phyloP scores from a whole-genome alignment of 2,888 invertebrate species.

The Suillia variegata region DNA sequence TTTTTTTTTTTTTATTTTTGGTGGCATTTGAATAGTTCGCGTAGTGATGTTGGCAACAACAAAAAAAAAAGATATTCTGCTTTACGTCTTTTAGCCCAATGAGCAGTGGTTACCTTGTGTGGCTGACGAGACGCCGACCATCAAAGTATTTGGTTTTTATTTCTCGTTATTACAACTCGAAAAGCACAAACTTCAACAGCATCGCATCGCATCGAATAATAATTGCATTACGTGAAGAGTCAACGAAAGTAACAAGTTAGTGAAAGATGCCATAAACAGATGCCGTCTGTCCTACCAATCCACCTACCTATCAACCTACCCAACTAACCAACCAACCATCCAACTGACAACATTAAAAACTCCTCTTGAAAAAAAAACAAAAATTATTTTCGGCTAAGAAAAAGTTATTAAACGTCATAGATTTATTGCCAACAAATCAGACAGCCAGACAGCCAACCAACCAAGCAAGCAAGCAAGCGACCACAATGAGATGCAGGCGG shows the following conservation, averaged over 20 bases:
- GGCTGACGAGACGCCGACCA: too few species aligned
- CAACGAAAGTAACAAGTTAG: constrained; percentile 6
- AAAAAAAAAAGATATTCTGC: too few species aligned
- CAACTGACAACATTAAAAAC: background rate
- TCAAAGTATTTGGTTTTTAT: too few species aligned
- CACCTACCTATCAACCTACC: background rate
- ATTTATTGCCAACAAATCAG: background rate
- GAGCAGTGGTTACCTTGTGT: too few species aligned
- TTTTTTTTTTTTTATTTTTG: background rate
- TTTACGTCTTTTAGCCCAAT: too few species aligned
- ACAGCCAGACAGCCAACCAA: too few species aligned
- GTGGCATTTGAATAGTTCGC: too few species aligned
- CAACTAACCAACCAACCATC: background rate
- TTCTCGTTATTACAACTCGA: background rate
- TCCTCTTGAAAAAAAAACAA: background rate
- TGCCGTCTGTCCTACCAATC: background rate
- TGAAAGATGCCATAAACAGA: background rate
- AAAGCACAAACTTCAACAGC: background rate
- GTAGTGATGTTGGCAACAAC: too few species aligned
- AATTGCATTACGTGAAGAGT: background rate
- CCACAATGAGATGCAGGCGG: too few species aligned
- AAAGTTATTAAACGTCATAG: background rate
- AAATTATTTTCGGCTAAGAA: background rate
- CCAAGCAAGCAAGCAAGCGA: too few species aligned
- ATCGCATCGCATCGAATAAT: constrained; percentile 1